Evolutionary conservation across 2,888 invertebrate species (phyloP), one percentile per base, ranked within the genome.

Genomic region (Aphidius colemani): DNA sequence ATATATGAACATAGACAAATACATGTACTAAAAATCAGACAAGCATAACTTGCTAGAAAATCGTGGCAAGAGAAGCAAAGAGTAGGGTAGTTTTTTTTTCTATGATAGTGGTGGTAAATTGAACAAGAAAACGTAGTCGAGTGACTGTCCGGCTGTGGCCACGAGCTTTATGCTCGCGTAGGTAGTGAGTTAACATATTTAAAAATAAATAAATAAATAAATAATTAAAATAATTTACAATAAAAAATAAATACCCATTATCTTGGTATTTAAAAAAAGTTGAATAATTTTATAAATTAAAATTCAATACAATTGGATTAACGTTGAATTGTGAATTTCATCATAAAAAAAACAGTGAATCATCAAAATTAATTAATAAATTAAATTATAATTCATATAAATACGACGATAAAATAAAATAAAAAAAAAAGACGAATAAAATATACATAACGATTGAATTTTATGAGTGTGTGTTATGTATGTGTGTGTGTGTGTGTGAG

Each of bases 141-240:
- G 80, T 78, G 80, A 80, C 74, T 79, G 80, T 80, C 79, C 79
- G 80, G 80, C 78, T 80, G 80, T 79, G 78, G 77, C 77, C 78
- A 79, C 80, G 79, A 79, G 79, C 80, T 78, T 75, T 71, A 73
- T 72, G 75, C 75, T 75, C 80, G 77, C 75, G 79, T 79, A 78
- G 79, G 78, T 80, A 79, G 77, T 77, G 78, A 76, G 77, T 78
- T 30, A 76, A 79, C 71, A 72, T 45, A 74, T 69, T 71, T 71
- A 69, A 71, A 71, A 74, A 68, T 69, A 72, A 71, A 72, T 70
- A 70, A 71, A 68, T 65, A 67, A 30, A 5, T 30, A 5, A n/a
- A n/a, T n/a, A n/a, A n/a, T 30, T 18, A 18, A 18, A 30, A 30
- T 30, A 30, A 30, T 30, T 18, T 18, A n/a, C n/a, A 18, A 18